Evolutionary conservation across 2,113 vertebrate species (phyloP), one percentile per base, ranked within the genome.

Genomic region (Gobius niger): DNA sequence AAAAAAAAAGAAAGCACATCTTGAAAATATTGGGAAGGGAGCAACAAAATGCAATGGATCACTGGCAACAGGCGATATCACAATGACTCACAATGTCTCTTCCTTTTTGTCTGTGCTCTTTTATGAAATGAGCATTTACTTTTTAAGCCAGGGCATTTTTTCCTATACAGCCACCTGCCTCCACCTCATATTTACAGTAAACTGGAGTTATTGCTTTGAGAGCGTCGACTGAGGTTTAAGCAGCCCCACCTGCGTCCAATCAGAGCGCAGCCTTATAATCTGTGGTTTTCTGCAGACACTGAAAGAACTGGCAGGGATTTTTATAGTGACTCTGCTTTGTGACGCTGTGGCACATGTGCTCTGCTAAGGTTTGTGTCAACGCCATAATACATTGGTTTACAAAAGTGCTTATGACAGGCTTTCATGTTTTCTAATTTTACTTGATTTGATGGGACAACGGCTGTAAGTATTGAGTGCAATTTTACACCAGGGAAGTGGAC

Each of bases 241-340:
- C 67, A 80, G 81, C 41, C 2, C 6, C 84, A 80, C 81, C 84
- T 86, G 78, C 53, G 65, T 65, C 77, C 57, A 72, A 82, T 87
- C 79, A 79, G 77, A 75, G 7, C 51, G n/a, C 52, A 14, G 78
- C 73, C 59, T 82, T 71, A 67, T 72, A 59, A 78, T 82, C 49
- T 68, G 59, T 1, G 49, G 60, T 65, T 47, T 71, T 77, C 66
- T 70, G 86, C 71, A 73, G 71, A 82, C 75, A 68, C 15, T 2
- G 47, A 66, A 44, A 65, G 47, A 72, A 60, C 10, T 15, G 50
- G 24, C 62, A 13, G 47, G 16, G 50, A 12, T 41, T 56, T 50
- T 46, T 56, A 14, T 40, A 40, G 19, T 40, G 24, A 34, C 24
- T 34, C 54, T 7, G 46, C 61, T 74, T 34, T 74, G 70, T 47